phyloP scores from a whole-genome alignment of 2,888 invertebrate species.

The Lomographa bimaculata region DNA sequence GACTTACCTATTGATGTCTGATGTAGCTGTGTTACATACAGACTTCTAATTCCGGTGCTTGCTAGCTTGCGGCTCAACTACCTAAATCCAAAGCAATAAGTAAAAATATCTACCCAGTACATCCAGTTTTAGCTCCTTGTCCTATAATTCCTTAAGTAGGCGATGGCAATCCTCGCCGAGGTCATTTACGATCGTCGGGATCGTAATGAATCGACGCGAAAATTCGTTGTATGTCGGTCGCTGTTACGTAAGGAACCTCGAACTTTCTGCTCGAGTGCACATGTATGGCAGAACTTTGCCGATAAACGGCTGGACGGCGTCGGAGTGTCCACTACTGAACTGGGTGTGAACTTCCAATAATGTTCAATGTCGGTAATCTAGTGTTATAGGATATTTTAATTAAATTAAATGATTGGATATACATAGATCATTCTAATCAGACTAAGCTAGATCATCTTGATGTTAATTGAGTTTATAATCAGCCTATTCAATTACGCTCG shows the following conservation, averaged over 20 bases:
- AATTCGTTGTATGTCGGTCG: conserved; percentile 61
- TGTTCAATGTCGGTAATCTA: not conserved
- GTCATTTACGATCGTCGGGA: conserved; percentile 52
- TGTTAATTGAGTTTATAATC: not conserved
- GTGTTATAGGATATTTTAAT: no score
- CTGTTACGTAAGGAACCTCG: conserved; percentile 63
- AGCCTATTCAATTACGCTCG: no score
- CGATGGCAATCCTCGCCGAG: conserved; percentile 31
- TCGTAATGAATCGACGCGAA: conserved; percentile 57
- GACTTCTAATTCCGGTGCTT: no score
- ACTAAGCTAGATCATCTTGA: conserved; percentile 1
- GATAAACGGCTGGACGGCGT: conserved; percentile 61
- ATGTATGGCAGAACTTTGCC: conserved; percentile 67
- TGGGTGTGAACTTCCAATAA: conserved; percentile 3
- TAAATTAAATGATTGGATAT: not conserved
- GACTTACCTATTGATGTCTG: no score
- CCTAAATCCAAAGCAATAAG: no score
- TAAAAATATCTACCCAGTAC: no score
- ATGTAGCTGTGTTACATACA: no score
- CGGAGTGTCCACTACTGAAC: conserved; percentile 46
- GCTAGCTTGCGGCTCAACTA: no score
- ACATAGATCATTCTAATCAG: not conserved
- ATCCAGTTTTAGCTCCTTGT: no score
- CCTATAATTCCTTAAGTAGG: conserved; percentile 34
- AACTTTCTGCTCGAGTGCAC: conserved; percentile 68